A percentile compares a stretch with the other conserved stretches of the same genome.
phyloP scores from a whole-genome alignment of 2,113 vertebrate species.

The Apodemus sylvaticus region DNA sequence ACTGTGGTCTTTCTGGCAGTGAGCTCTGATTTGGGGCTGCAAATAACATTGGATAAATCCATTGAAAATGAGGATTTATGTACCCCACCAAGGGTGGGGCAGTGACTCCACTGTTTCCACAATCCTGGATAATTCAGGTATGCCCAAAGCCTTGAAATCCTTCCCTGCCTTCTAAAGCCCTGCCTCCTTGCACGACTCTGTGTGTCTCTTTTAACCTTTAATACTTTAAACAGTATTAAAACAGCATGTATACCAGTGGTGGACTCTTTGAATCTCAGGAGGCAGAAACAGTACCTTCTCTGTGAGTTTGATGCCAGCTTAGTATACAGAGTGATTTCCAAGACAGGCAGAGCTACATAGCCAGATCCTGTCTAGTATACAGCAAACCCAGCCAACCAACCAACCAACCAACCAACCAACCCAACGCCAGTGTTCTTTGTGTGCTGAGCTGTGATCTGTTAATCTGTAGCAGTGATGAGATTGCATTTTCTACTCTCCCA shows the following conservation, averaged over 20 bases:
- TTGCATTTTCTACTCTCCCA: background rate
- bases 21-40: background rate
- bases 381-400: background rate
- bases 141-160: background rate
- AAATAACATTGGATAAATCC: background rate
- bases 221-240: background rate
- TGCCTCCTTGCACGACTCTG: background rate
- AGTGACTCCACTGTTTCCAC: background rate
- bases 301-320: background rate
- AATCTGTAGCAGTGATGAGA: background rate
- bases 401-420: rapidly evolving
- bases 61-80: background rate
- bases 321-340: background rate
- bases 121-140: background rate
- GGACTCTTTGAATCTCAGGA: too few relatives aligned
- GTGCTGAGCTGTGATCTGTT: background rate
- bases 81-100: background rate
- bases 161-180: background rate
- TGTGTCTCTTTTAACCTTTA: background rate
- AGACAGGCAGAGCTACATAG: background rate
- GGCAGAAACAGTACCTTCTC: background rate
- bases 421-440: background rate
- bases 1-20: background rate
- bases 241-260: background rate
- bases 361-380: background rate